These are phyloP conservation scores for Stegana nigrithorax DNA, from an alignment of 2,888 invertebrate genomes.

Conservation along the genomic window DNA sequence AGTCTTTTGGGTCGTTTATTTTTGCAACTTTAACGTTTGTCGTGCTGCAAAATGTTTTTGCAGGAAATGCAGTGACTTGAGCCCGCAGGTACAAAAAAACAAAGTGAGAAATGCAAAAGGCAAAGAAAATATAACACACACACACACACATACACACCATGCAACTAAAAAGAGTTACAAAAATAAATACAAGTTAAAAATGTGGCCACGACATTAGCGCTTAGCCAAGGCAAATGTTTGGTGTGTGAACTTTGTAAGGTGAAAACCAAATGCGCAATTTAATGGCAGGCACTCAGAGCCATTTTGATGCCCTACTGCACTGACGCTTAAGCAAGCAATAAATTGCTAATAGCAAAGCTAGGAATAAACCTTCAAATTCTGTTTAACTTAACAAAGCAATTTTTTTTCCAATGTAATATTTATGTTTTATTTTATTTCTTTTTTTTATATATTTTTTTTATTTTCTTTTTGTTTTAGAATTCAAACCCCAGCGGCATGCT, in stretches of 20 bases:
- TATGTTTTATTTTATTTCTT: too few relatives aligned
- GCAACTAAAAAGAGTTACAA: neutral
- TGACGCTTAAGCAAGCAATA: neutral
- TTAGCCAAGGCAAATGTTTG: conserved; percentile 13
- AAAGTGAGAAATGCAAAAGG: neutral
- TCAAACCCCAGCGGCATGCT: too few relatives aligned
- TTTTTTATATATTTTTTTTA: too few relatives aligned
- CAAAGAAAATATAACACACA: neutral
- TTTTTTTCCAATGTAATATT: too few relatives aligned
- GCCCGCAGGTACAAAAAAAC: neutral
- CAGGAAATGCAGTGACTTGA: neutral
- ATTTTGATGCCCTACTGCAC: too few relatives aligned
- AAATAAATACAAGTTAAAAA: conserved; percentile 5
- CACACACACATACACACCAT: too few relatives aligned
- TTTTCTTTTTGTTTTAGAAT: too few relatives aligned
- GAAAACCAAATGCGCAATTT: too few relatives aligned
- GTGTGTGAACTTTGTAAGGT: neutral
- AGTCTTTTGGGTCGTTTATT: neutral
- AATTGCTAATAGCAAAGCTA: neutral
- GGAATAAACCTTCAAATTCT: too few relatives aligned
- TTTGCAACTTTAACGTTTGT: neutral
- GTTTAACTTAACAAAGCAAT: too few relatives aligned
- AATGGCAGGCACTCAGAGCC: too few relatives aligned
- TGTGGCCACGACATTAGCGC: conserved; percentile 15
- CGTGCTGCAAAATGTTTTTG: neutral